Percentiles rank a stretch among this genome's conserved stretches.
Conservation (phyloP, 2,797 vertebrate genomes). For the Steatocranus sp. region DNA sequence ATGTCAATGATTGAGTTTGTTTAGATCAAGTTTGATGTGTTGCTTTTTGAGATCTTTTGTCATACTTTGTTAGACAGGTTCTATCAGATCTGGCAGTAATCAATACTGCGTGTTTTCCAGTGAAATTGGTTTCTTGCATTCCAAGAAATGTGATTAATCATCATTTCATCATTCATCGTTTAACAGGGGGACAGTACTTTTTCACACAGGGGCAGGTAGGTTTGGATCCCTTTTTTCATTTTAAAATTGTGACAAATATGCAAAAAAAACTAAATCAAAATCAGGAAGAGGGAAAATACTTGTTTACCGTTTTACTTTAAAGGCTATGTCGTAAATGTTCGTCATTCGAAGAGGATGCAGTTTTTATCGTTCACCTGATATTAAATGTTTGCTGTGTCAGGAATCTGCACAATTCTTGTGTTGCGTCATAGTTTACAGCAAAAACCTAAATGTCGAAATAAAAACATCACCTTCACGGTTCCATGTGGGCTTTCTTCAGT, state of each 20-base stretch:
- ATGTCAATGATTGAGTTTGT: background rate
- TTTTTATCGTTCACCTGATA: background rate
- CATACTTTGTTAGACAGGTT: background rate
- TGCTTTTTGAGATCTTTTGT: background rate
- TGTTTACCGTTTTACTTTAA: background rate
- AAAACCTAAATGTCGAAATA: background rate
- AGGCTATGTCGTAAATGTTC: background rate
- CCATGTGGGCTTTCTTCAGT: background rate
- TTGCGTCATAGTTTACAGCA: background rate
- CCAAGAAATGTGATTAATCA: background rate
- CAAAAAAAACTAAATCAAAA: background rate
- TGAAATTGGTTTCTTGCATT: background rate
- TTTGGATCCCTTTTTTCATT: background rate
- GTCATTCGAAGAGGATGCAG: background rate
- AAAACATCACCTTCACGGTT: background rate
- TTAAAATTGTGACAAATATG: background rate
- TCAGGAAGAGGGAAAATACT: background rate
- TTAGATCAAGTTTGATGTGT: background rate
- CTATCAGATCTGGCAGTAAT: background rate
- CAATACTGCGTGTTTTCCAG: background rate
- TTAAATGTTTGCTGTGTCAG: background rate
- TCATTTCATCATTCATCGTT: background rate
- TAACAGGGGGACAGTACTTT: background rate
- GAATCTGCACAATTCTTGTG: background rate
- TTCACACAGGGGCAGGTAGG: background rate